Evolutionary conservation across 2,888 invertebrate genomes (phyloP).

Genomic region (Acanthopleura granulata): DNA sequence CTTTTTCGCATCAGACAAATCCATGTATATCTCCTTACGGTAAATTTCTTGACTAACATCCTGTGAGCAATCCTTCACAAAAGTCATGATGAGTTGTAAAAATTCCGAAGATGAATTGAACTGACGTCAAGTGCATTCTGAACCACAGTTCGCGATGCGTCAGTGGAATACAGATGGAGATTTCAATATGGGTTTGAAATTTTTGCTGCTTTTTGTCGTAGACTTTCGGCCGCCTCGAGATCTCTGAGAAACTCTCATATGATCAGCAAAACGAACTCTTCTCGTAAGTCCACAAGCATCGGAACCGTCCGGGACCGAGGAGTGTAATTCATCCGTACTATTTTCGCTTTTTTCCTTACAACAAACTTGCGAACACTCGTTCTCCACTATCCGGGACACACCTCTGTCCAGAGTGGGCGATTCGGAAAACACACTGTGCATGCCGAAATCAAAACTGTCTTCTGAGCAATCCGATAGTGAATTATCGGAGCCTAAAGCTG

Average conservation of each 20-base stretch:
- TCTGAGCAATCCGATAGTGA: not conserved
- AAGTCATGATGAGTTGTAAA: too few relatives aligned
- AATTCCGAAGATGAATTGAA: too few relatives aligned
- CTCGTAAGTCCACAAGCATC: not conserved
- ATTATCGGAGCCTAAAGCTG: not conserved
- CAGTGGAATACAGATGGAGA: too few relatives aligned
- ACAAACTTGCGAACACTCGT: not conserved
- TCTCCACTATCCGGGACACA: not conserved
- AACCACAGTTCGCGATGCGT: too few relatives aligned
- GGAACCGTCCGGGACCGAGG: not conserved
- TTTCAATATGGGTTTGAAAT: too few relatives aligned
- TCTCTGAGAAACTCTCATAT: not conserved
- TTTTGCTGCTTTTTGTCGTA: too few relatives aligned
- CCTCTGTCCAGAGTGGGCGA: not conserved
- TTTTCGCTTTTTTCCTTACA: not conserved
- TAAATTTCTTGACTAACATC: too few relatives aligned
- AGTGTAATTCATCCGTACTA: not conserved
- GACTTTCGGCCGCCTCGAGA: not conserved
- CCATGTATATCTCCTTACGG: too few relatives aligned
- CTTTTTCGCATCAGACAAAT: too few relatives aligned
- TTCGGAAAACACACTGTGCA: not conserved
- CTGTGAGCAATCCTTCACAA: too few relatives aligned
- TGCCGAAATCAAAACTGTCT: not conserved
- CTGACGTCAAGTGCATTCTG: too few relatives aligned
- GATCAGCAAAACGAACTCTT: not conserved